Evolutionary conservation across 2,113 vertebrate genomes (phyloP), one percentile per base, ranked within the genome.

Genomic region (Rhinopomastus cyanomelas): DNA sequence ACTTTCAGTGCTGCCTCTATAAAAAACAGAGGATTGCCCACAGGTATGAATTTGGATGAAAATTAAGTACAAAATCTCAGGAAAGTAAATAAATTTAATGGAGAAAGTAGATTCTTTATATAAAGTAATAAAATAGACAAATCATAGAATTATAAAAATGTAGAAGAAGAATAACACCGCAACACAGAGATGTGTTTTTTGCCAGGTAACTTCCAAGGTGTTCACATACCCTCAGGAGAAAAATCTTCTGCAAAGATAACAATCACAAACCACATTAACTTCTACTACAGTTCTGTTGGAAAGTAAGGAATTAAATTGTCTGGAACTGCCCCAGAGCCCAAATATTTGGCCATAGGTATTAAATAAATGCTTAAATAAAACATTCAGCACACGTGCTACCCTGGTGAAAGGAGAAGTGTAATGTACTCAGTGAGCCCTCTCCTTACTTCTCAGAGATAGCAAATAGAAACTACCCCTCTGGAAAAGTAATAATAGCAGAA

Each of bases 321-420:
- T 79, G 36, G 53, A 88, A 81, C 66, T 42, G 25, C 29, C 21
- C 46, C 25, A 76, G 26, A 81, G 27, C 48, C 53, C 36, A 90
- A 78, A 84, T 17, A 75, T 53, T 83, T 61, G 52, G 44, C 32
- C 5, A 11, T 1, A 80, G 48, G 30, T 72, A 78, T 75, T 74
- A 81, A 37, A 93, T 9, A 86, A 69, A 79, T 52, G 29, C 29
- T 71, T 86, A 90, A 89, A 79, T 83, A 75, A 93, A 92, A 60
- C 12, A 23, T 86, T 64, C 13, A 81, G 37, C 34, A 81, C 36
- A 56, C 2, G 1, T 27, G 16, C 19, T 62, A 30, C 34, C 26
- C 11, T 17, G 20, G 29, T 74, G 32, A 66, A 85, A 90, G 20
- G 4, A 66, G 56, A 42, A 78, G 19, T 21, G 14, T 22, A 80